Evolutionary conservation across 2,113 vertebrate species (phyloP), one percentile per base, ranked within the genome.

Genomic region (Perca flavescens): DNA sequence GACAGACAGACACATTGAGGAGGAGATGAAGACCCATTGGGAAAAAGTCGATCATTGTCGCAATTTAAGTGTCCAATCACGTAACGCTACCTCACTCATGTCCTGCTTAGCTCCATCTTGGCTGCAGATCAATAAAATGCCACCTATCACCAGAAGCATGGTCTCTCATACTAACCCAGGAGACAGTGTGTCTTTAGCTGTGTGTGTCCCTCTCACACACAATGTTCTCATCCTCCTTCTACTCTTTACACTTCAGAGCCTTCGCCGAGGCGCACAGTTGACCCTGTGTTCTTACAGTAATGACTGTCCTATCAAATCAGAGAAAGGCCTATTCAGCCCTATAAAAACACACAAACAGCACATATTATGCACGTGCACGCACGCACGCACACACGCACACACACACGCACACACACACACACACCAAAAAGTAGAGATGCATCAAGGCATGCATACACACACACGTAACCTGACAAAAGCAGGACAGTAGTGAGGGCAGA

Each of bases 81-180:
- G 31, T 83, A 78, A 83, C 11, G 6, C 17, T 61, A 71, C 36
- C 46, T 78, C n/a, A 50, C 61, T 76, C 56, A 72, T 72, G 74
- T 72, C 43, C 60, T 68, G 62, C 71, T 85, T 64, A 63, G 75
- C 83, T 80, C 62, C 63, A 70, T 67, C 63, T 80, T 88, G 68
- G 73, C 80, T 80, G 61, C 69, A 57, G 70, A 91, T 92, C 90
- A 87, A 91, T 89, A 79, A 85, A 82, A 84, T 84, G 87, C 78
- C 92, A 89, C 81, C 77, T 60, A 76, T 83, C 73, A 84, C 61
- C 83, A 76, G 76, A 74, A 60, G 79, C 81, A 46, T 72, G 66
- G 70, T 73, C 63, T 63, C 77, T 80, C 80, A 84, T 80, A 77
- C 71, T 73, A 86, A 88, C 60, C 75, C 73, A 14, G 40, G 65